Evolutionary conservation across 2,797 vertebrate species (phyloP).

Genomic region (Lepilemur septentrionalis): DNA sequence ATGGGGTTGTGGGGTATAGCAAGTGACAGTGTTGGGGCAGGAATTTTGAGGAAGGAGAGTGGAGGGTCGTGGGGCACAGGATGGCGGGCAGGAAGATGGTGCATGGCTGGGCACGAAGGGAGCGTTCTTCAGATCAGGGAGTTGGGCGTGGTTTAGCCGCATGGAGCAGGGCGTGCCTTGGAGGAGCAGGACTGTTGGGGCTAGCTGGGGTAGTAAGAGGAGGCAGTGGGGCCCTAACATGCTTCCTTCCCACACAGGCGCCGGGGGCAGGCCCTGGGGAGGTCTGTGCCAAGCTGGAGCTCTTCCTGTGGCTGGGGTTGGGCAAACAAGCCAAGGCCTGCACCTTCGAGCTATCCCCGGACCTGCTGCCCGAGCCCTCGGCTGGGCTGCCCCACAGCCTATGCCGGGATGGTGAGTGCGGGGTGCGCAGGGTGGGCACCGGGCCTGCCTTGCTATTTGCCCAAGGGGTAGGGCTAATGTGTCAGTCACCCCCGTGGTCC

Average conservation of each 20-base stretch:
- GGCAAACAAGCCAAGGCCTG: slow-evolving; percentile 92
- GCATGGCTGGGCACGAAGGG: background rate
- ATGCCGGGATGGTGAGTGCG: slow-evolving; percentile 90
- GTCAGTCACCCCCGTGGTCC: background rate
- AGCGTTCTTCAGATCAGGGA: background rate
- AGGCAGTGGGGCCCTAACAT: background rate
- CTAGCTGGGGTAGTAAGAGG: background rate
- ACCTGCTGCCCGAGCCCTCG: slow-evolving; percentile 84
- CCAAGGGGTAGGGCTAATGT: background rate
- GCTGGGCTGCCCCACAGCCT: slow-evolving; percentile 83
- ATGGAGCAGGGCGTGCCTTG: background rate
- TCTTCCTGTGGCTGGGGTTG: slow-evolving; percentile 94
- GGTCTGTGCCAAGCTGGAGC: slow-evolving; percentile 94
- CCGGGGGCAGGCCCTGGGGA: slow-evolving; percentile 89
- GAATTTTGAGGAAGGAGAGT: background rate
- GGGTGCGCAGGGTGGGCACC: accelerated
- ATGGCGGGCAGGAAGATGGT: background rate
- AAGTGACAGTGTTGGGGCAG: background rate
- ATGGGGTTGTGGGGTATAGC: background rate
- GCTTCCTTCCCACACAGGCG: slow-evolving; percentile 81
- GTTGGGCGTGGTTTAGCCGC: background rate
- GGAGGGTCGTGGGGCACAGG: background rate
- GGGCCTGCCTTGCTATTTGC: background rate
- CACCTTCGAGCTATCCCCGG: slow-evolving; percentile 87
- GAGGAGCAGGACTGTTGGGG: background rate